These are phyloP conservation scores for Falco columbarius DNA, from an alignment of 2,797 vertebrate species.

Conservation along the genomic window DNA sequence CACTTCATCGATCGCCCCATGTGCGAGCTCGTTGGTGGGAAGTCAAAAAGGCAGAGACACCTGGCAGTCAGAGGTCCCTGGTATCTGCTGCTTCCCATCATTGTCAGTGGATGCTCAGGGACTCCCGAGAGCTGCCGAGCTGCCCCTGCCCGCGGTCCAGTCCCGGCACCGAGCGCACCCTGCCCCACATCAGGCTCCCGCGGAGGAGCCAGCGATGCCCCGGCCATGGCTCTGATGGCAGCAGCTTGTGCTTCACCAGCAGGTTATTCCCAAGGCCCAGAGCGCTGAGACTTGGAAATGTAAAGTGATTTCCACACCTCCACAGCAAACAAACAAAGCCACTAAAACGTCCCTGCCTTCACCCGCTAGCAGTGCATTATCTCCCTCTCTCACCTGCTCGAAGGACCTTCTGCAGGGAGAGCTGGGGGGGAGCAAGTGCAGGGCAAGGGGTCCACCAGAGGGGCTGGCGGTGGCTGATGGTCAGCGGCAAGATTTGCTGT, in stretches of 20 bases:
- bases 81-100: not conserved
- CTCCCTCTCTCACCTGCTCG: not conserved
- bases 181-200: not conserved
- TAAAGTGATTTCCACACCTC: not conserved
- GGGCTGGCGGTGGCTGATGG: not conserved
- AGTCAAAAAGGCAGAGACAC: not conserved
- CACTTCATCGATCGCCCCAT: not conserved
- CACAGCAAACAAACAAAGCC: not conserved
- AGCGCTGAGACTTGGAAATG: not conserved
- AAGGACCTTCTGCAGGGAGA: not conserved
- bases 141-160: not conserved
- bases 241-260: not conserved
- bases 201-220: not conserved
- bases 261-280: not conserved
- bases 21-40: accelerated
- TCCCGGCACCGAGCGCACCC: not conserved
- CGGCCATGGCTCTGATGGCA: not conserved
- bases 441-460: not conserved
- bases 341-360: not conserved
- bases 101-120: not conserved
- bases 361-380: accelerated
- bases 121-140: not conserved
- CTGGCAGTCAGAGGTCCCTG: not conserved
- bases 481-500: not conserved
- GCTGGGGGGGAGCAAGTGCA: accelerated